Evolutionary conservation across 2,113 vertebrate species (phyloP).

Genomic region (Leptocoma aspasia): DNA sequence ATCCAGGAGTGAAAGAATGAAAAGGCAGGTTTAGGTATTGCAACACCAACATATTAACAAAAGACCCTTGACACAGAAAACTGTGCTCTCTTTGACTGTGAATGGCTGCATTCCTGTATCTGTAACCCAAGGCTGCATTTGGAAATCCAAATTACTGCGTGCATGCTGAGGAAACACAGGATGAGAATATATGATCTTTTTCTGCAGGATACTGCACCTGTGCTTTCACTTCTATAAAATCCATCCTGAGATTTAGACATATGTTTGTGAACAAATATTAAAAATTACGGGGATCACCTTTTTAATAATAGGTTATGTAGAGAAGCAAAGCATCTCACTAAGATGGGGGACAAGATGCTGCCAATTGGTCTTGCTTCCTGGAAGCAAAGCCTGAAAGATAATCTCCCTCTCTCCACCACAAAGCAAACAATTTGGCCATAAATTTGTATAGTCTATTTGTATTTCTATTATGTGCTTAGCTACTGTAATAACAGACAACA

Average conservation of each 20-base stretch:
- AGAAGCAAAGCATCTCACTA: not conserved
- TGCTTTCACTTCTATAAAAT: not conserved
- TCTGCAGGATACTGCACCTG: not conserved
- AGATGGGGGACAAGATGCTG: not conserved
- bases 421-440: not conserved
- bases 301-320: not conserved
- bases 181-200: not conserved
- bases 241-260: not conserved
- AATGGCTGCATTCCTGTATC: not conserved
- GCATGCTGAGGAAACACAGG: not conserved
- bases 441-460: not conserved
- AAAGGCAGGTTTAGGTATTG: constrained; percentile 3
- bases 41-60: constrained; percentile 6
- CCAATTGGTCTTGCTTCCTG: not conserved
- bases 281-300: not conserved
- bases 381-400: not conserved
- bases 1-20: not conserved
- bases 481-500: not conserved
- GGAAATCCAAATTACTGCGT: not conserved
- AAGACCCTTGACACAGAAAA: not conserved
- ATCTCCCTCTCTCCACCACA: not conserved
- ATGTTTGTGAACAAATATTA: not conserved
- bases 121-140: not conserved
- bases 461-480: not conserved
- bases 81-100: not conserved